A percentile compares a stretch with the other conserved stretches of the same genome.
phyloP scores from a whole-genome alignment of 64 coral and sea anemone species.

The Montipora capricornis region DNA sequence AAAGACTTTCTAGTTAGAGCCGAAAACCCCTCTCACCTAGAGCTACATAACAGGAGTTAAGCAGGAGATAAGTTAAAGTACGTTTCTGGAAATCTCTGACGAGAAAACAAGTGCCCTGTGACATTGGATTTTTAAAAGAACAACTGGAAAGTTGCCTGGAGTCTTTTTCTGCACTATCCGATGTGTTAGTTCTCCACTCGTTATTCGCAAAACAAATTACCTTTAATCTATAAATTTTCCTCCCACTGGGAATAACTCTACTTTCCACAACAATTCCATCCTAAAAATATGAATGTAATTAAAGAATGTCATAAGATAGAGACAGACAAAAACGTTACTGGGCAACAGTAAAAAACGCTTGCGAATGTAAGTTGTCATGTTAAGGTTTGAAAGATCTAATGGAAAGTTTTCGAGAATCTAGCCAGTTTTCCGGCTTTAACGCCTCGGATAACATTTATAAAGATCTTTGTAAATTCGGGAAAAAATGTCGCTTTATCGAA shows the following conservation, averaged over 20 bases:
- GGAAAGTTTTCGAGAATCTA: neutral
- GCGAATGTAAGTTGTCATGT: too few species aligned
- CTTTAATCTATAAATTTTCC: conserved; percentile 67
- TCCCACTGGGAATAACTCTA: conserved; percentile 17
- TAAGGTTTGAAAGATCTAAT: neutral
- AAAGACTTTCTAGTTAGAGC: too few species aligned
- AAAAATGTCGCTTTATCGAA: too few species aligned
- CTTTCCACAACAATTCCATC: conserved; percentile 69
- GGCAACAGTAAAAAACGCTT: too few species aligned
- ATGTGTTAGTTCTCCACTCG: neutral
- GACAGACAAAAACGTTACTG: neutral
- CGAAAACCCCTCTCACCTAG: too few species aligned
- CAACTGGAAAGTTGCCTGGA: neutral
- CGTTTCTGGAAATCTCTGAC: too few species aligned
- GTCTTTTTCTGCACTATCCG: neutral
- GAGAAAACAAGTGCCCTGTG: too few species aligned
- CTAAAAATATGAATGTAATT: conserved; percentile 8
- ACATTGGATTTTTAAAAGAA: neutral
- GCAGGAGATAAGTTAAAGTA: too few species aligned
- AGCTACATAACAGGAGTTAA: too few species aligned
- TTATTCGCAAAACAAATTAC: neutral
- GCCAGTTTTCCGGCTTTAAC: too few species aligned
- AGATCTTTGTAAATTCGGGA: too few species aligned
- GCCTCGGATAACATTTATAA: too few species aligned
- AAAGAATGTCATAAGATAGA: neutral